These are phyloP conservation scores for Ennomos quercinarius DNA, from an alignment of 2,888 invertebrate genomes.

Conservation along the genomic window DNA sequence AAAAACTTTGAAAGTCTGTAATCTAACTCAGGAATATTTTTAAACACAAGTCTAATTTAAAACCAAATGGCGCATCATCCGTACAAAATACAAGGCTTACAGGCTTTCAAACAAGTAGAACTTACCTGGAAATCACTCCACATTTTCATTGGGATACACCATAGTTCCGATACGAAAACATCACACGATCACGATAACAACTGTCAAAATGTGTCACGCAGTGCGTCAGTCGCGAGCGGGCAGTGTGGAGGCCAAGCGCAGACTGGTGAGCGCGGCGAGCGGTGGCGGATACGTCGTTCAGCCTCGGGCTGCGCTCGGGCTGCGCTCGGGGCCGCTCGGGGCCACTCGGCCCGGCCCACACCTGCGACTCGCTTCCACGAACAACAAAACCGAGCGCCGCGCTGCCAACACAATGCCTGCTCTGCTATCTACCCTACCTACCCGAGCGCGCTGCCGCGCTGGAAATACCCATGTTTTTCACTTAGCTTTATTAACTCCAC, in stretches of 20 bases:
- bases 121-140: constrained; percentile 85
- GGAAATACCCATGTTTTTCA: constrained; percentile 57
- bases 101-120: constrained; percentile 23
- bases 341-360: constrained; percentile 63
- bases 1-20: constrained; percentile 34
- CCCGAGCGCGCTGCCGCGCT: constrained; percentile 43
- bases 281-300: constrained; percentile 55
- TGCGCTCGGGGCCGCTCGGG: constrained; percentile 49
- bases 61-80: constrained; percentile 43
- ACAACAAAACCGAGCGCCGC: constrained; percentile 72
- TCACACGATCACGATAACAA: constrained; percentile 84
- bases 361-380: constrained; percentile 80
- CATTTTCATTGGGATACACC: constrained; percentile 85
- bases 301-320: constrained; percentile 52
- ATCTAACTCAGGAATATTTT: constrained; percentile 47
- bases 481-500: constrained; percentile 39
- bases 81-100: constrained; percentile 14
- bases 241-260: constrained; percentile 76
- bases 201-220: constrained; percentile 80
- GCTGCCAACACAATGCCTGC: constrained; percentile 56
- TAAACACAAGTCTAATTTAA: constrained; percentile 48
- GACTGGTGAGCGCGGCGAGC: constrained; percentile 61
- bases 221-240: constrained; percentile 70
- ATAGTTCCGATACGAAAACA: constrained; percentile 85
- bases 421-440: constrained; percentile 51